Percentiles rank a stretch among this genome's conserved stretches.
Conservation (phyloP, 2,888 invertebrate genomes). For the Catotricha subobsoleta region DNA sequence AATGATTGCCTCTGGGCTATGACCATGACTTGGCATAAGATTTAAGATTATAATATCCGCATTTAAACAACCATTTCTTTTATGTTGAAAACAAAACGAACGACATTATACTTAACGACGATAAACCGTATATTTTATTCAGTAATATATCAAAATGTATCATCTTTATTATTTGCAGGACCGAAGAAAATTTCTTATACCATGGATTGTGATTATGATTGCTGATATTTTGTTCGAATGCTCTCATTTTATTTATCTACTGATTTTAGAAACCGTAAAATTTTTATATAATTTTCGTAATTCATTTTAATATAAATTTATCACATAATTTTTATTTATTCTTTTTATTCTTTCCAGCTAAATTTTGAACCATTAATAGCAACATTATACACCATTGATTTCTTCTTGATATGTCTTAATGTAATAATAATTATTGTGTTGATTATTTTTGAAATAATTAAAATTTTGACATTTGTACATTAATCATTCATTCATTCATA, state of each 20-base stretch:
- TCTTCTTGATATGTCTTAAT: slow-evolving; percentile 57
- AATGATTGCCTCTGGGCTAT: neutral
- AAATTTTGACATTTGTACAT: too few species aligned
- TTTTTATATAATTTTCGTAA: slow-evolving; percentile 2
- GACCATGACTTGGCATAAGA: neutral
- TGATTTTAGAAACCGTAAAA: slow-evolving; percentile 46
- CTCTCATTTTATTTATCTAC: slow-evolving; percentile 44
- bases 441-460: too few species aligned
- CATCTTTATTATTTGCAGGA: slow-evolving; percentile 37
- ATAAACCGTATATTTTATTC: neutral
- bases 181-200: slow-evolving; percentile 46
- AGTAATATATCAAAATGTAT: neutral
- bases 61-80: too few species aligned
- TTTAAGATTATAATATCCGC: neutral
- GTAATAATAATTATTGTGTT: slow-evolving; percentile 32
- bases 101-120: neutral
- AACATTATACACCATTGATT: slow-evolving; percentile 57
- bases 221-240: slow-evolving; percentile 48
- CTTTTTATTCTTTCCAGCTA: slow-evolving; percentile 35
- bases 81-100: neutral
- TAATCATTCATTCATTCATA: too few species aligned
- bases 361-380: slow-evolving; percentile 57
- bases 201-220: slow-evolving; percentile 53
- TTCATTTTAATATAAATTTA: neutral
- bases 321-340: slow-evolving; percentile 4